phyloP scores from a whole-genome alignment of 2,797 vertebrate genomes.

The Macrochelys suwanniensis region DNA sequence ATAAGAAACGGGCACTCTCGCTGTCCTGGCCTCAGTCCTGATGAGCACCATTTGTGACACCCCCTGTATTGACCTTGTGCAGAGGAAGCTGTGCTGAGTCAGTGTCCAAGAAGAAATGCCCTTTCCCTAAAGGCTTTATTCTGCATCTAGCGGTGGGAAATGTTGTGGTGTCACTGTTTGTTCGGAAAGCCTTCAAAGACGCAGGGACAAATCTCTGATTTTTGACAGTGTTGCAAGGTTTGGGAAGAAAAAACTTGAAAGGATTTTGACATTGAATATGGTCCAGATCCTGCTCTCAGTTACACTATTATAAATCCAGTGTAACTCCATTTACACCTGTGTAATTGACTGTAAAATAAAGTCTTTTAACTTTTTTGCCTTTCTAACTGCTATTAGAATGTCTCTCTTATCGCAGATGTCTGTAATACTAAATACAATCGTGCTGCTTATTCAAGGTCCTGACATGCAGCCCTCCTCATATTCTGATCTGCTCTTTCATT shows the following conservation, averaged over 20 bases:
- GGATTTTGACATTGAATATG: not conserved
- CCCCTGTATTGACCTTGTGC: too few species aligned
- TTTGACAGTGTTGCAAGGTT: not conserved
- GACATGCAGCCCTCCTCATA: not conserved
- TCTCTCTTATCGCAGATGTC: not conserved
- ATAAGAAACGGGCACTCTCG: not conserved
- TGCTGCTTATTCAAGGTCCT: fast-evolving
- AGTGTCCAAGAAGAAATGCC: not conserved
- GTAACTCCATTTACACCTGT: not conserved
- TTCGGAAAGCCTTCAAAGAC: not conserved
- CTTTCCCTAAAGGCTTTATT: not conserved
- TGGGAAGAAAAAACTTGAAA: not conserved
- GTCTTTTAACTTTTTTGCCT: fast-evolving
- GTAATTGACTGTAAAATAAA: not conserved
- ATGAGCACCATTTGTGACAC: not conserved
- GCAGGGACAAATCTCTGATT: not conserved
- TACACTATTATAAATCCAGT: not conserved
- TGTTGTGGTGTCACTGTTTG: not conserved
- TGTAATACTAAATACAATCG: fast-evolving
- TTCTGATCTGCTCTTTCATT: not conserved
- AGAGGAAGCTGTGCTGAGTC: not conserved
- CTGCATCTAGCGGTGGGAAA: not conserved
- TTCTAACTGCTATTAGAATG: fast-evolving
- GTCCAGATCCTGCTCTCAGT: fast-evolving
- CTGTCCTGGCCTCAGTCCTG: not conserved